Evolutionary conservation across 1,140 invertebrate genomes (phyloP).

Genomic region (Anthonomus grandis): DNA sequence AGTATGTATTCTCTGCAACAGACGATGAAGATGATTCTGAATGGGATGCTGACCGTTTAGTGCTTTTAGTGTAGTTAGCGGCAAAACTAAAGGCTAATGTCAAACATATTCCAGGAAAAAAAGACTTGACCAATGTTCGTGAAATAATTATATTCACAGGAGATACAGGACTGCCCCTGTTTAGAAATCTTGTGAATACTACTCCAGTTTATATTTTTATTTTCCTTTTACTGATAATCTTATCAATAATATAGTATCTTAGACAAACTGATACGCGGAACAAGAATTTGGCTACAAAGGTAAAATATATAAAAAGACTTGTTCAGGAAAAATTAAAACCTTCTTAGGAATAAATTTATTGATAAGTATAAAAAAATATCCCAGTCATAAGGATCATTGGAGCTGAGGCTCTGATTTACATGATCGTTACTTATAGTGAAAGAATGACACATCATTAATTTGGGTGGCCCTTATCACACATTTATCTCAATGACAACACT

Average conservation of each 20-base stretch:
- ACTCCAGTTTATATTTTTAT: constrained; percentile 1
- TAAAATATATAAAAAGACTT: background rate
- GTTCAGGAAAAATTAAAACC: no score
- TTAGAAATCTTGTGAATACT: background rate
- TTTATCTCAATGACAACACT: constrained; percentile 46
- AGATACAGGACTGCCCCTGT: background rate
- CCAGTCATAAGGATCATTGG: background rate
- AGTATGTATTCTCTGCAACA: no score
- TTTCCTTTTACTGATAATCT: background rate
- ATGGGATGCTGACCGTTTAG: background rate
- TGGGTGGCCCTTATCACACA: constrained; percentile 3
- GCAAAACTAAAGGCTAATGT: background rate
- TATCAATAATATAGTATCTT: background rate
- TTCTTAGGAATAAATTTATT: background rate
- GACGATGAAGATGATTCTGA: no score
- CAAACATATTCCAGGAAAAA: background rate
- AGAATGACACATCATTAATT: background rate
- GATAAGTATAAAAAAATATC: background rate
- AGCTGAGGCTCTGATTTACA: background rate
- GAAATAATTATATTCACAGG: background rate
- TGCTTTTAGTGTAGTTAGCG: background rate
- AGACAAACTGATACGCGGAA: background rate
- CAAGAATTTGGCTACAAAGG: background rate
- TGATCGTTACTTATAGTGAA: background rate
- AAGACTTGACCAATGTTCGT: background rate